phyloP scores from a whole-genome alignment of 1,140 invertebrate genomes.

The Camponotus pennsylvanicus region DNA sequence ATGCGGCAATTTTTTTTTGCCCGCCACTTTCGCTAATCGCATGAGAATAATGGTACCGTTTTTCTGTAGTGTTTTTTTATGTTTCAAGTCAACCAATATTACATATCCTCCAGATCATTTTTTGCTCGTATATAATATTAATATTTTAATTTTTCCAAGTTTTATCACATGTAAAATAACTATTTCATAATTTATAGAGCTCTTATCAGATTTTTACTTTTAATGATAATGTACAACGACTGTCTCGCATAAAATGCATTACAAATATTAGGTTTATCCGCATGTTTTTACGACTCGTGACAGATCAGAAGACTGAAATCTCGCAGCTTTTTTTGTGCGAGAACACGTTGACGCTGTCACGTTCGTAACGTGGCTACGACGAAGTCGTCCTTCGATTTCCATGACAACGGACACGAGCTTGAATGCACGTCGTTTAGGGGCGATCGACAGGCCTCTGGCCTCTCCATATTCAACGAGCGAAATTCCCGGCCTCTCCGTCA shows the following conservation, averaged over 20 bases:
- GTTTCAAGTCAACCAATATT: background rate
- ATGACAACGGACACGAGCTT: conserved; percentile 76
- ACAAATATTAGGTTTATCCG: conserved; percentile 33
- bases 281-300: background rate
- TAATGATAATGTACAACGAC: background rate
- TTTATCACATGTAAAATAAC: background rate
- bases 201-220: background rate
- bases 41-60: background rate
- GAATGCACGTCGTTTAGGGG: conserved; percentile 80
- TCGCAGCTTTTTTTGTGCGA: conserved; percentile 37
- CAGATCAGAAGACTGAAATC: conserved; percentile 45
- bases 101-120: background rate
- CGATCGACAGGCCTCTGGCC: conserved; percentile 78
- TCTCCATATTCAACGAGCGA: conserved; percentile 78
- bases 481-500: conserved; percentile 77
- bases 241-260: background rate
- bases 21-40: conserved; percentile 66
- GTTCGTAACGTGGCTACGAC: conserved; percentile 59
- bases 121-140: background rate
- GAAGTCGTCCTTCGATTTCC: conserved; percentile 78
- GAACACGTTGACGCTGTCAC: conserved; percentile 49
- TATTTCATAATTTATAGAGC: background rate
- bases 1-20: conserved; percentile 30
- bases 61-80: background rate
- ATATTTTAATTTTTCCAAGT: background rate